Conservation (phyloP, 2,113 vertebrate species). For the Psilopogon haemacephalus region DNA sequence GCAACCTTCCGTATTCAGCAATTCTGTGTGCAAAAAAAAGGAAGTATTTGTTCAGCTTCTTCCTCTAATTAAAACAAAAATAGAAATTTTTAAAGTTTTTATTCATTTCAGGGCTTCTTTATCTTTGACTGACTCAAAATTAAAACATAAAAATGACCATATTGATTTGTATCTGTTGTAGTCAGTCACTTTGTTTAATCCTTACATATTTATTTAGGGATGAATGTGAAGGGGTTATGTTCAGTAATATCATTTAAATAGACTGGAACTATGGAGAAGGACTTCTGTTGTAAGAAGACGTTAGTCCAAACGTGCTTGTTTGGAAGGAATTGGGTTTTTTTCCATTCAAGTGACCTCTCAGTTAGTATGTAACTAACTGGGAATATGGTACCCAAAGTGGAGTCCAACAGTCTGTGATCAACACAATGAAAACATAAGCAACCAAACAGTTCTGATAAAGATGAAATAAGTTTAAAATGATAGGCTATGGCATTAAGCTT, state of each 20-base stretch:
- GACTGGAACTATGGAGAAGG: not conserved
- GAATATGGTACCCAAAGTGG: not conserved
- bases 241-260: not conserved
- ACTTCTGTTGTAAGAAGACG: not conserved
- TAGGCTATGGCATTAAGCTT: not conserved
- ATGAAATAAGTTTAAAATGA: not conserved
- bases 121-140: not conserved
- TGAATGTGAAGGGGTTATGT: not conserved
- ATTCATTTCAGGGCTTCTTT: not conserved
- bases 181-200: not conserved
- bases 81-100: not conserved
- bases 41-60: not conserved
- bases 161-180: not conserved
- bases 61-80: not conserved
- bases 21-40: too few relatives aligned
- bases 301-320: not conserved
- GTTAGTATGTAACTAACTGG: not conserved
- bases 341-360: not conserved
- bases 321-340: not conserved
- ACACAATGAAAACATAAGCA: not conserved
- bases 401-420: not conserved
- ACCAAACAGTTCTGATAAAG: not conserved
- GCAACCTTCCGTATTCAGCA: not conserved
- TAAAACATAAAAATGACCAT: not conserved
- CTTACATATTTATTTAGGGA: not conserved